These are phyloP conservation scores for Acinonyx jubatus DNA, from an alignment of 2,113 vertebrate genomes.

Conservation along the genomic window DNA sequence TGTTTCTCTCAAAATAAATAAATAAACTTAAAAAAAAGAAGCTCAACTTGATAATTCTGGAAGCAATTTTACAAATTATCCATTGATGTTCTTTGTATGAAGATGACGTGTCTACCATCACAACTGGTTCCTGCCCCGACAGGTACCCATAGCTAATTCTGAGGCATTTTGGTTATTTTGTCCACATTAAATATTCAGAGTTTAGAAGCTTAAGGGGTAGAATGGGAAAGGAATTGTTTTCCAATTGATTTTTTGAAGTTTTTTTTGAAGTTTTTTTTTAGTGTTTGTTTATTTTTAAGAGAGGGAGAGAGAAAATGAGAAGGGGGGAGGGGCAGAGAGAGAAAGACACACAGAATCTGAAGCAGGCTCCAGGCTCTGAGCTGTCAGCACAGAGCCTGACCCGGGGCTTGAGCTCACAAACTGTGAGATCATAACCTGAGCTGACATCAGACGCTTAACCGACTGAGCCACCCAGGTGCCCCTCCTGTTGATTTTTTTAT, in stretches of 20 bases:
- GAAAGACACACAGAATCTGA: no score
- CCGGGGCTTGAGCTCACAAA: no score
- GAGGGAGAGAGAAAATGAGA: no score
- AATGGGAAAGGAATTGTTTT: constrained; percentile 46
- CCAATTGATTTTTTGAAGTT: not conserved
- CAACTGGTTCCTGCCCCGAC: constrained; percentile 22
- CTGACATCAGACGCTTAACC: no score
- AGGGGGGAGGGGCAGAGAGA: no score
- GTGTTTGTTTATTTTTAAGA: no score
- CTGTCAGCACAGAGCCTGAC: no score
- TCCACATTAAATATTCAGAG: constrained; percentile 45
- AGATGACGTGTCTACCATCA: constrained; percentile 76
- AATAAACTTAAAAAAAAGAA: constrained; percentile 17
- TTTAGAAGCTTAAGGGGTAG: not conserved
- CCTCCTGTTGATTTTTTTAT: not conserved
- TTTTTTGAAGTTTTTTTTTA: no score
- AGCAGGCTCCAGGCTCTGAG: no score
- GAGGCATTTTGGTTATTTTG: constrained; percentile 57
- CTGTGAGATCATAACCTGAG: no score
- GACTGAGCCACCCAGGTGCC: no score
- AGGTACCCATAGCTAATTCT: constrained; percentile 37
- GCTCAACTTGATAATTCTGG: constrained; percentile 71
- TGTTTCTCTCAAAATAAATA: no score
- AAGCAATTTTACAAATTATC: constrained; percentile 80
- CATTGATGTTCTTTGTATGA: constrained; percentile 79